Percentiles rank a stretch among this genome's conserved stretches.
phyloP scores from a whole-genome alignment of 2,797 vertebrate genomes.

The Aselliscus stoliczkanus region DNA sequence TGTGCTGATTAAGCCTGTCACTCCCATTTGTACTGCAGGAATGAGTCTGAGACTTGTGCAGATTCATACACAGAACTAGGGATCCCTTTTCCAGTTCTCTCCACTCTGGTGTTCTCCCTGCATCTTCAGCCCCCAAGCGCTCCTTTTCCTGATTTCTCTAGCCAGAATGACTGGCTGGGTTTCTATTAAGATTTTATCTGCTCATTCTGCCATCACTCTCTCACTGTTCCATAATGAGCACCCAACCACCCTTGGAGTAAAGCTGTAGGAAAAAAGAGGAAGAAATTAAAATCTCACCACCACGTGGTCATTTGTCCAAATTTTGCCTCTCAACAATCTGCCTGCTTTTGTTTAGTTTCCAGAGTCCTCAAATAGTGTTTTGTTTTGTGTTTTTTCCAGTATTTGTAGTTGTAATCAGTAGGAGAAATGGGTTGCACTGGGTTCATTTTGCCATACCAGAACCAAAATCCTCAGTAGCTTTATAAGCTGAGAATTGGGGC shows the following conservation, averaged over 20 bases:
- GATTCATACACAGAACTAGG: neutral
- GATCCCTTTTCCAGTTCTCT: neutral
- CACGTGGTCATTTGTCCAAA: neutral
- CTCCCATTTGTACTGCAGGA: neutral
- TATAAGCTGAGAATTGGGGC: neutral
- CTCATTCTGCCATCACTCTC: neutral
- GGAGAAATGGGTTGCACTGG: neutral
- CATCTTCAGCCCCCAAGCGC: neutral
- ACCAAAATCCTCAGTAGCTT: neutral
- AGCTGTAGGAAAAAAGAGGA: neutral
- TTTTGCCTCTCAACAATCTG: neutral
- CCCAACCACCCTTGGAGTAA: neutral
- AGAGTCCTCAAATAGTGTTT: neutral
- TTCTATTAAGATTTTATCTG: neutral
- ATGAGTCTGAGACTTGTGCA: neutral
- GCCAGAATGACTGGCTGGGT: neutral
- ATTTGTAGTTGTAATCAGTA: neutral
- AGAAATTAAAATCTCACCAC: neutral
- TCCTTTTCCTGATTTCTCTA: neutral
- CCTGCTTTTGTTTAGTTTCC: conserved; percentile 11
- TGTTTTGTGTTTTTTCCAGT: conserved; percentile 16
- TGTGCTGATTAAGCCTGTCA: neutral
- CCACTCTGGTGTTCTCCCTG: neutral
- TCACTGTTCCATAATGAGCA: neutral
- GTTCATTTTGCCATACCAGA: neutral